These are phyloP conservation scores for Himantopus leucocephalus DNA, from an alignment of 2,113 vertebrate species.

Conservation along the genomic window DNA sequence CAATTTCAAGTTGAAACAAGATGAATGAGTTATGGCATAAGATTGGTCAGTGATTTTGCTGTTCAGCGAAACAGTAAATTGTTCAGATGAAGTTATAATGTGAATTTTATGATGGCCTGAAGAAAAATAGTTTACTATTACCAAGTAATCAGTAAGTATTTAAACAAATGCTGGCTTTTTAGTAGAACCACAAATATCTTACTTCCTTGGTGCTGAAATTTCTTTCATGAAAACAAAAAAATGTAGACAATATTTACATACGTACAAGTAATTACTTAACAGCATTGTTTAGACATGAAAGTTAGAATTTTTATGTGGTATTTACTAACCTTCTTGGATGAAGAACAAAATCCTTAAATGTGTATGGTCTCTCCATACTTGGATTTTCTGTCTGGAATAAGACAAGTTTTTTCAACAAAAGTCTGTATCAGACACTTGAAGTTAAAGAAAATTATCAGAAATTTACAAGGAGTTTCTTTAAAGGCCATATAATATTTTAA, in stretches of 20 bases:
- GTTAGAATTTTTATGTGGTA: neutral
- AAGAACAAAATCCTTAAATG: conserved; percentile 98
- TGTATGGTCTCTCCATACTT: conserved; percentile 90
- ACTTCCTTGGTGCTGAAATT: neutral
- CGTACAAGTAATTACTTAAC: neutral
- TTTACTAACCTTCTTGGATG: conserved; percentile 92
- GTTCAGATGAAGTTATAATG: neutral
- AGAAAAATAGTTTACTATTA: neutral
- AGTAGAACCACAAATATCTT: neutral
- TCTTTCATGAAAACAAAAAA: neutral
- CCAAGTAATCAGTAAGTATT: neutral
- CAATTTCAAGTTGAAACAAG: neutral
- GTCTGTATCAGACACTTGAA: neutral
- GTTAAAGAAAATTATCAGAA: neutral
- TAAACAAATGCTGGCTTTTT: neutral
- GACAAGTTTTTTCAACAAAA: conserved; percentile 44
- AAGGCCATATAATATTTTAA: neutral
- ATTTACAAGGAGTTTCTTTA: neutral
- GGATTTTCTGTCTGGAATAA: conserved; percentile 94
- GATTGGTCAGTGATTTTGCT: neutral
- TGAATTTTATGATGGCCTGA: neutral
- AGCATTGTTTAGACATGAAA: neutral
- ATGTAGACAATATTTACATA: neutral
- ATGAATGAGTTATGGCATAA: neutral
- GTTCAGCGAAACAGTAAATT: neutral